Evolutionary conservation across 2,888 invertebrate genomes (phyloP), one percentile per base, ranked within the genome.

Genomic region (Adelognathus sp.): DNA sequence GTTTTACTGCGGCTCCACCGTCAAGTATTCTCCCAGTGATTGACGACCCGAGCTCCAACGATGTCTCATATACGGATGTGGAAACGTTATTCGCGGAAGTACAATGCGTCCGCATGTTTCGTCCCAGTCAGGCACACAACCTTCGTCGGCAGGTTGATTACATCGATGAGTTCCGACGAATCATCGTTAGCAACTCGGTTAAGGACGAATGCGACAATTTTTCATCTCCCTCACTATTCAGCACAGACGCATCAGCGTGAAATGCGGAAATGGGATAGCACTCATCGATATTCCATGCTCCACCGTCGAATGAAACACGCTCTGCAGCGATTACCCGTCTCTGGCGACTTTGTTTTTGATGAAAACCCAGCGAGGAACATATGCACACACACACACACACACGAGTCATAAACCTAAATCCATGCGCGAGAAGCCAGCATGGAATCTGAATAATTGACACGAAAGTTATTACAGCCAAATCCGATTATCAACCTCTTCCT

Each of bases 201-300:
- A 36, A 50, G 24, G 36, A 50, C 33, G 24, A 46, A 50, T 9
- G 3, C n/a, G 41, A 18, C 16, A n/a, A 7, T 29, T 29, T 9
- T 6, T n/a, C 29, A n/a, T 44, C 21, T 36, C 29, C 18, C 14
- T 0, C 1, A n/a, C n/a, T n/a, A 11, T 27, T 60, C 14, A 6
- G 6, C 9, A 16, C 16, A 60, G 27, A 44, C 41, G 18, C 71
- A 61, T 61, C 24, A 9, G 24, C 21, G 41, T 9, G 21, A 39
- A 71, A 71, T 41, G 63, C 71, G 54, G 41, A 54, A 61, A 3
- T 14, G 24, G 24, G 1, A 54, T 31, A n/a, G n/a, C 9, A 52
- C 7, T 29, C 5, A 67, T 3, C 4, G 52, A 18, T 29, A 61
- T 39, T 16, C 14, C 41, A 16, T 21, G 11, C 3, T n/a, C 7